Evolutionary conservation across 2,888 invertebrate species (phyloP), one percentile per base, ranked within the genome.

Genomic region (Dysmachus trigonus): DNA sequence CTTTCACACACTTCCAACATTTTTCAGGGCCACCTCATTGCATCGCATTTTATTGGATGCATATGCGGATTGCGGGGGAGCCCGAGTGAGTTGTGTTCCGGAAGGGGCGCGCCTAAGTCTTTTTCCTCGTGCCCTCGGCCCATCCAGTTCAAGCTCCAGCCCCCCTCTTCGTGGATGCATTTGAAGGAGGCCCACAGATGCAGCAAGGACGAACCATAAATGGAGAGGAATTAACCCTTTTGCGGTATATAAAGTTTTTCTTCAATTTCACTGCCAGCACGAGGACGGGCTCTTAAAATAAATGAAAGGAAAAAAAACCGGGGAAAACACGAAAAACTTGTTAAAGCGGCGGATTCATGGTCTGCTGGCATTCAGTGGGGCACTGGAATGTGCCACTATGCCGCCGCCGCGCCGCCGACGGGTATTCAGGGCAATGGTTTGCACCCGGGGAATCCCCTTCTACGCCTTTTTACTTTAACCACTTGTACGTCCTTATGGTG

Each of bases 181-280:
- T 77, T 79, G 15, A 35, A 79, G 15, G 53, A 51, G 51, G 51
- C 51, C 31, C 79, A 51, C 79, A 79, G 35, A 47, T 51, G 62
- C 62, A 62, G 79, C 79, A 79, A 79, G 79, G 79, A 79, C 35
- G 79, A 51, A 51, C 51, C 33, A 51, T 79, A 79, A 79, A 79
- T 79, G 79, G 79, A 79, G 79, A 79, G 79, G 79, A 79, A 79
- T 79, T 79, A 79, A 79, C 47, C 79, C 51, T 79, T 79, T 79
- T 79, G 79, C 51, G 51, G 79, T 47, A 31, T 47, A 31, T 15
- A 79, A 79, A 79, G 51, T 51, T 79, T 79, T 79, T 79, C 62
- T 62, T 62, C 62, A 62, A 62, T 62, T 74, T 35, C 74, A 74
- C 31, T 35, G 35, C 74, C 74, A 74, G 31, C 33, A 74, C 35